Evolutionary conservation across 2,888 invertebrate genomes (phyloP).

Genomic region (Amblyjoppa proteus): DNA sequence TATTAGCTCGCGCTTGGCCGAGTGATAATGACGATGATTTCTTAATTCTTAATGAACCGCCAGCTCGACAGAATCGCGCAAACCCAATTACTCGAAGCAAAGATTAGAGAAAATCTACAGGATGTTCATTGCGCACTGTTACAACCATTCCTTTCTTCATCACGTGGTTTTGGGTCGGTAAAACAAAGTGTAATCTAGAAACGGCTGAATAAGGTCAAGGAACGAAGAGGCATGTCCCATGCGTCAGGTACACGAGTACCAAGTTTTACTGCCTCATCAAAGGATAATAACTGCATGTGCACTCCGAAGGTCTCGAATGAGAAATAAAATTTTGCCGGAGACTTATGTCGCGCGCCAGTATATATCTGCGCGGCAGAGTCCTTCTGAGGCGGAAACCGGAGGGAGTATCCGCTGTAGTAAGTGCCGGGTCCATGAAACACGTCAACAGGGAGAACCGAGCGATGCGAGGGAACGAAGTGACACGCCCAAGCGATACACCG

Average conservation of each 20-base stretch:
- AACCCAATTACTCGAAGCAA: conserved; percentile 4
- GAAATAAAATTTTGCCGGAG: conserved; percentile 37
- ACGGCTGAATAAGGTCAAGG: neutral
- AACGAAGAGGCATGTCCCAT: neutral
- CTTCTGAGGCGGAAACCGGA: conserved; percentile 17
- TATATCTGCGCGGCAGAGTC: neutral
- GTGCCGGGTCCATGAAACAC: conserved; percentile 15
- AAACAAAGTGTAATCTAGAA: neutral
- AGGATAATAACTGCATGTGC: conserved; percentile 15
- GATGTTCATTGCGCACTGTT: neutral
- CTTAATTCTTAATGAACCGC: conserved; percentile 25
- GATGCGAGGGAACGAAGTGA: conserved; percentile 50
- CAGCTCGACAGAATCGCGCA: neutral
- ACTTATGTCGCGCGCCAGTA: conserved; percentile 1
- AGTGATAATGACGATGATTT: conserved; percentile 64
- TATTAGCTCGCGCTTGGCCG: conserved; percentile 75
- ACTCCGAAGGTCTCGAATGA: conserved; percentile 29
- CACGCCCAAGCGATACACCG: conserved; percentile 58
- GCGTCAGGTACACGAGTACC: neutral
- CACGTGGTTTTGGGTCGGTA: neutral
- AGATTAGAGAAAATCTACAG: conserved; percentile 2
- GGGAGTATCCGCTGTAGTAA: conserved; percentile 32
- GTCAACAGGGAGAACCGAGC: conserved; percentile 5
- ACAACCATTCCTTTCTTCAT: neutral
- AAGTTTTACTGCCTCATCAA: conserved; percentile 44